Percentiles rank a stretch among this genome's conserved stretches.
phyloP scores from a whole-genome alignment of 2,888 invertebrate species.

The Meandrusa payeni region DNA sequence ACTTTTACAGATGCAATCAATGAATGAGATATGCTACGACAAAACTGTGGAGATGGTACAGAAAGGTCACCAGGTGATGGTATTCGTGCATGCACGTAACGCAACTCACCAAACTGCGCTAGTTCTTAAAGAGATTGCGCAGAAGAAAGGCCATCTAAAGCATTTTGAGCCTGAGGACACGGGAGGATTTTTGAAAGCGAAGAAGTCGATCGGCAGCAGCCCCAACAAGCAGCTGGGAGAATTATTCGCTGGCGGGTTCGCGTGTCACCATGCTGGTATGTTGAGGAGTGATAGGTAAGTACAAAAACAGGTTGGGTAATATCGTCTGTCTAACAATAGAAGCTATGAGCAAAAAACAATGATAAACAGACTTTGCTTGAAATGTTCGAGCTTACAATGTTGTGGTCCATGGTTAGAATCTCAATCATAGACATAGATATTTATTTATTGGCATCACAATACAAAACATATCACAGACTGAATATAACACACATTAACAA shows the following conservation, averaged over 20 bases:
- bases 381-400: too few relatives aligned
- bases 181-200: slow-evolving; percentile 83
- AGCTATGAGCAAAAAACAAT: too few relatives aligned
- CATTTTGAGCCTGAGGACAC: slow-evolving; percentile 85
- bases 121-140: slow-evolving; percentile 90
- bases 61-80: slow-evolving; percentile 97
- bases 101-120: slow-evolving; percentile 95
- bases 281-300: slow-evolving; percentile 89
- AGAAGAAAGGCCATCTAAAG: slow-evolving; percentile 85
- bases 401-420: too few relatives aligned
- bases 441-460: too few relatives aligned
- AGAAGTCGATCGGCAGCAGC: slow-evolving; percentile 85
- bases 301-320: too few relatives aligned
- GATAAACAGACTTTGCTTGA: too few relatives aligned
- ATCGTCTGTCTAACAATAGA: too few relatives aligned
- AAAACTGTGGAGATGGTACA: slow-evolving; percentile 93
- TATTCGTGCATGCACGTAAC: slow-evolving; percentile 98
- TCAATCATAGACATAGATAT: too few relatives aligned
- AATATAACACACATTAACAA: too few relatives aligned
- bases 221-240: slow-evolving; percentile 91
- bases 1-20: slow-evolving; percentile 84
- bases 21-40: slow-evolving; percentile 96
- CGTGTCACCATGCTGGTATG: slow-evolving; percentile 98
- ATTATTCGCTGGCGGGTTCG: slow-evolving; percentile 92
- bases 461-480: too few relatives aligned